Evolutionary conservation across 2,888 invertebrate species (phyloP), one percentile per base, ranked within the genome.

Genomic region (Protonemura montana): DNA sequence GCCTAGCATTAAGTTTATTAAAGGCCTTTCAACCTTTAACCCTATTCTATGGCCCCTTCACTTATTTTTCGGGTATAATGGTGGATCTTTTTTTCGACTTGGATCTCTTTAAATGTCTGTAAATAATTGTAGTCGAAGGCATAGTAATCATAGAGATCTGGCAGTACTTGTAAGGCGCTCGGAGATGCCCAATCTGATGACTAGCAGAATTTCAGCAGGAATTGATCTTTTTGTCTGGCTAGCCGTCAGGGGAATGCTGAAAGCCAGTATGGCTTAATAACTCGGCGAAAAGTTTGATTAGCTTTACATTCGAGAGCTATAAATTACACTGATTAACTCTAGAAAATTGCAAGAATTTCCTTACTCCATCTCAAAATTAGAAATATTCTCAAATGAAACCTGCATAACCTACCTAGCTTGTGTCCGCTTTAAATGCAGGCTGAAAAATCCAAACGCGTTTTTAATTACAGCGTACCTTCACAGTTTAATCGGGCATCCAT

Each of bases 1-100:
- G 41, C 83, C 83, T 83, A 83, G 59, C 27, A 84, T 84, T 84
- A 84, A 28, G 76, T 84, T 76, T 81, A 81, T 84, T 84, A 84
- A 59, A 76, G 59, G 28, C 76, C 27, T 59, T 26, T 25, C 76
- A 29, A 76, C 84, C 84, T 84, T 29, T 76, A 28, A 84, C 76
- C 59, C 84, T 76, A 21, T 84, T 76, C 59, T 28, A 59, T 59
- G 30, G 84, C 59, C 27, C 84, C 84, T 84, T 76, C 42, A 84
- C 42, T 41, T 83, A 42, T 41, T 29, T n/a, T 35, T 28, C 82
- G n/a, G 29, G 26, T 83, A 26, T 41, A 25, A n/a, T 28, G 28
- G n/a, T n/a, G 28, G 82, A 25, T 30, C 26, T 41, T 83, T 83
- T 83, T 83, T 83, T 83, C 29, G 42, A 13, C 27, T 25, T 41